These are phyloP conservation scores for Rhineura floridana DNA, from an alignment of 2,113 vertebrate genomes.

Conservation along the genomic window DNA sequence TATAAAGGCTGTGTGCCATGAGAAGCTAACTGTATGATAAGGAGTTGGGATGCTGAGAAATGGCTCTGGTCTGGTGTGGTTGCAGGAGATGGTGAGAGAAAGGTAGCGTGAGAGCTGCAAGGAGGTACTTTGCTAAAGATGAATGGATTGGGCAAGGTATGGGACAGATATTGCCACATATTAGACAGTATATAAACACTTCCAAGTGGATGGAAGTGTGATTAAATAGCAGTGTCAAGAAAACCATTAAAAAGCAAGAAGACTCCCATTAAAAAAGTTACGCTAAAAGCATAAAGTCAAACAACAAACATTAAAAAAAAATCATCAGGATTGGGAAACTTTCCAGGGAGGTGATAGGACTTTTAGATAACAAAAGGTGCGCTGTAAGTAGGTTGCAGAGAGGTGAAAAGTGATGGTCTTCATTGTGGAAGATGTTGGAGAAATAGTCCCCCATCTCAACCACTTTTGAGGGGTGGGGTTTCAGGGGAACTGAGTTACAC, in stretches of 20 bases:
- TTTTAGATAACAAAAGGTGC: background rate
- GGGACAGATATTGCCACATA: background rate
- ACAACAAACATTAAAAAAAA: background rate
- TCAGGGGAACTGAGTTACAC: background rate
- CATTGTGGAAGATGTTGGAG: background rate
- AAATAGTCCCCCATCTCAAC: background rate
- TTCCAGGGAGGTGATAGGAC: background rate
- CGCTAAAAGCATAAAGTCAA: background rate
- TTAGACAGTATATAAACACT: too few relatives aligned
- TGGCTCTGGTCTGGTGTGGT: background rate
- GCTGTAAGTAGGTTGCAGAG: background rate
- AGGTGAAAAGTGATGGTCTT: background rate
- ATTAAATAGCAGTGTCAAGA: background rate
- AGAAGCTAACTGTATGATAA: background rate
- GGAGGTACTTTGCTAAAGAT: background rate
- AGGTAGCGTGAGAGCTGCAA: background rate
- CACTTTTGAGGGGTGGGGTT: background rate
- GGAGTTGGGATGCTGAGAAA: background rate
- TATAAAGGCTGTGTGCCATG: background rate
- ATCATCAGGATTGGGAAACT: background rate
- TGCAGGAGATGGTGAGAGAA: background rate
- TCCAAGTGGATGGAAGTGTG: background rate
- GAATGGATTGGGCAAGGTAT: background rate
- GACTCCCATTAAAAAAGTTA: background rate
- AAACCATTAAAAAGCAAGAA: background rate